Conservation (phyloP, 2,888 invertebrate species). For the Apantesis nais region DNA sequence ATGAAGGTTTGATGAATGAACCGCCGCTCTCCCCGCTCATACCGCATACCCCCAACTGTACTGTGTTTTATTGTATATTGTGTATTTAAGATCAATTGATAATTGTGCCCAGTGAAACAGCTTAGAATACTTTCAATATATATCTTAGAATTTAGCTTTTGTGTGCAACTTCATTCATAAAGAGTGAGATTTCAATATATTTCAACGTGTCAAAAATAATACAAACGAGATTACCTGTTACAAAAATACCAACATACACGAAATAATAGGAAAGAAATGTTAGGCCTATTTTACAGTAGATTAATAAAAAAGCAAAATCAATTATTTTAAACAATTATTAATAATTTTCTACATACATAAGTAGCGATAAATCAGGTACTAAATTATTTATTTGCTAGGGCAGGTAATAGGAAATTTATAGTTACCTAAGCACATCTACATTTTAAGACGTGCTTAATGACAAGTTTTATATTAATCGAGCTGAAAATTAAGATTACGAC, state of each 20-base stretch:
- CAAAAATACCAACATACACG: background rate
- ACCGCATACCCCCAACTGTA: conserved; percentile 47
- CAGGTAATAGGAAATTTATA: background rate
- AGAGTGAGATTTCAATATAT: too few relatives aligned
- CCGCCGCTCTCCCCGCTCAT: conserved; percentile 52
- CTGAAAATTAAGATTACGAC: background rate
- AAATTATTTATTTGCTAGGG: background rate
- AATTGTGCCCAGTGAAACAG: conserved; percentile 25
- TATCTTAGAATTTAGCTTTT: background rate
- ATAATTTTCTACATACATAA: background rate
- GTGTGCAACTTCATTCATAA: too few relatives aligned
- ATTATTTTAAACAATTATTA: background rate
- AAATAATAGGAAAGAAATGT: background rate
- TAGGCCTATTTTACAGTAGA: background rate
- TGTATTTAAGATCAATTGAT: conserved; percentile 40
- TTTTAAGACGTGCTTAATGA: background rate
- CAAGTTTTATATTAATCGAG: background rate
- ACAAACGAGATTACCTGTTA: background rate
- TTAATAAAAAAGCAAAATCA: background rate
- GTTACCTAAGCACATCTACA: background rate
- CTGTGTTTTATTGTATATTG: conserved; percentile 35
- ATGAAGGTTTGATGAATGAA: conserved; percentile 84
- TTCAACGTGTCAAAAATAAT: too few relatives aligned
- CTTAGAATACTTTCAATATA: background rate
- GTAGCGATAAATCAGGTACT: background rate